A percentile compares a stretch with the other conserved stretches of the same genome.
phyloP scores from a whole-genome alignment of 2,888 invertebrate species.

The Dasysyrphus albostriatus region DNA sequence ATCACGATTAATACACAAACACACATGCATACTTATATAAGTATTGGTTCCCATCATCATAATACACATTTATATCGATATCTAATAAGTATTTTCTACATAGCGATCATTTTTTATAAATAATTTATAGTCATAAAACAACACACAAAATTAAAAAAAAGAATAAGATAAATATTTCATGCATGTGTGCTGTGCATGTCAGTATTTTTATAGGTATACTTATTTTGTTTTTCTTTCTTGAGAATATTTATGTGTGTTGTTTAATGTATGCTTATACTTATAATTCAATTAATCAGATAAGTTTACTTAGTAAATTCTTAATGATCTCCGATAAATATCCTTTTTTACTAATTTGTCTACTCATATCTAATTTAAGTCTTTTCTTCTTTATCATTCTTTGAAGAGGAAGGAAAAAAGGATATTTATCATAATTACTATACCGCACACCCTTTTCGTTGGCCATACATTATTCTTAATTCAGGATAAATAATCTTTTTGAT shows the following conservation, averaged over 20 bases:
- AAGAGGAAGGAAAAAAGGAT: slow-evolving; percentile 74
- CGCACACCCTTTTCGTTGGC: slow-evolving; percentile 91
- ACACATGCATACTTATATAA: slow-evolving; percentile 11
- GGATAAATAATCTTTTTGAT: slow-evolving; percentile 93
- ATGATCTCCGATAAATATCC: slow-evolving; percentile 76
- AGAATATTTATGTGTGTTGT: neutral
- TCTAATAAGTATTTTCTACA: neutral
- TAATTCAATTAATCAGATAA: slow-evolving; percentile 52
- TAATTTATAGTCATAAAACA: neutral
- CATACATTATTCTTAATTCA: slow-evolving; percentile 93
- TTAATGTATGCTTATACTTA: slow-evolving; percentile 3
- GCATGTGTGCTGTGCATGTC: slow-evolving; percentile 9
- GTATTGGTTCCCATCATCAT: slow-evolving; percentile 22
- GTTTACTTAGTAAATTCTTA: slow-evolving; percentile 73
- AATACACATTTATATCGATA: neutral
- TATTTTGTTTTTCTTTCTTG: neutral
- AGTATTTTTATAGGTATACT: slow-evolving; percentile 5
- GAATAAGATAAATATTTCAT: slow-evolving; percentile 8
- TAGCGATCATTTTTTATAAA: slow-evolving; percentile 15
- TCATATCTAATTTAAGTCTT: slow-evolving; percentile 74
- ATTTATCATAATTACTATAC: slow-evolving; percentile 86
- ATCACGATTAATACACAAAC: slow-evolving; percentile 16
- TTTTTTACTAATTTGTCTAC: slow-evolving; percentile 71
- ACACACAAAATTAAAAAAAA: neutral
- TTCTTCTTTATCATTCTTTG: slow-evolving; percentile 75